Base-by-base conservation (phyloP, 2,113 vertebrate genomes). In the Capreolus pygargus region DNA sequence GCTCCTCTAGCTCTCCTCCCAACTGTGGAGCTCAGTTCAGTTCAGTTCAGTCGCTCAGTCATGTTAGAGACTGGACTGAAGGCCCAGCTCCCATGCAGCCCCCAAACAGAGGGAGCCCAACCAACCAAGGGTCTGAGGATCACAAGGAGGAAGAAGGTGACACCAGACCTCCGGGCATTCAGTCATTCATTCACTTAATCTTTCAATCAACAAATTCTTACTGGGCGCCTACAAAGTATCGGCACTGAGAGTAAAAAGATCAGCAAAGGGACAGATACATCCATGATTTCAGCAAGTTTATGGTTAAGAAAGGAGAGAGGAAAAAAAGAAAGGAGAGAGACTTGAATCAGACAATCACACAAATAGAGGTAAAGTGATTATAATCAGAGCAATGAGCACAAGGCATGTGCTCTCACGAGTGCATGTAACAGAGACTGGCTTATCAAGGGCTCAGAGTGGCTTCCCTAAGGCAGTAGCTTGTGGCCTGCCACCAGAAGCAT, bases 381-480 rank as follows among this genome's bases (percentile, higher is more conserved):
- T 33, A 5, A 17, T n/a, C 81, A 36, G 86, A 0, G 61, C 74
- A 5, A 1, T 1, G 27, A 17, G 39, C 36, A 50, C 52, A 36
- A 70, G 86, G 19, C 70, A 33, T 0, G 0, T 8, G 67, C 50
- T 15, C 47, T 79, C 5, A 7, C 0, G 5, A 83, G 23, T 4
- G 1, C 13, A 0, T 19, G 2, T 33, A 25, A 52, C 61, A 28
- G 52, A 6, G 43, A 13, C 57, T 33, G 58, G 39, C 43, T n/a
- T 52, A 19, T 21, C 67, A 6, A 39, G 54, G 23, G 23, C 47
- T 89, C 55, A 4, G 74, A 89, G 55, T 52, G 47, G 11, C n/a
- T 43, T 79, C 85, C 74, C 47, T 16, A 3, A 55, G 50, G 79
- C 76, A 67, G 55, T 47, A 52, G 50, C 45, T 12, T 39, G 19